Evolutionary conservation across 2,113 vertebrate species (phyloP).

Genomic region (Percopsis transmontana): DNA sequence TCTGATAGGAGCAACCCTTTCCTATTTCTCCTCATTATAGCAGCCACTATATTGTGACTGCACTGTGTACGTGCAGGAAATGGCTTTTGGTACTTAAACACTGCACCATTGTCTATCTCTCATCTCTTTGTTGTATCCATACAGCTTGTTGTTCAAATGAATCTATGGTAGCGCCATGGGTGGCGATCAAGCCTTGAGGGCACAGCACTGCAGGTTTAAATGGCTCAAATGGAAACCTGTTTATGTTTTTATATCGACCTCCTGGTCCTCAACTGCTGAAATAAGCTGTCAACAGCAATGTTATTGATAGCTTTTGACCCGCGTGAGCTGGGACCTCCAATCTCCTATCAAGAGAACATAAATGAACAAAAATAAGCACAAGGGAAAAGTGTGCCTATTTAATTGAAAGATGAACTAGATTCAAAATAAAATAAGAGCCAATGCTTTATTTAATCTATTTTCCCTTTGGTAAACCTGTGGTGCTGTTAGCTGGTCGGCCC

Average conservation of each 20-base stretch:
- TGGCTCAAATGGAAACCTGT: too few relatives aligned
- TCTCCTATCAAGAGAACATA: too few relatives aligned
- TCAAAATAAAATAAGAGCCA: too few relatives aligned
- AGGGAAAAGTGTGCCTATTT: too few relatives aligned
- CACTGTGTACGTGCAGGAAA: neutral
- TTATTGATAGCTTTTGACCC: too few relatives aligned
- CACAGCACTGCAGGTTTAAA: constrained; percentile 14
- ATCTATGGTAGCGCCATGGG: neutral
- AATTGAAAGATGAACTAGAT: too few relatives aligned
- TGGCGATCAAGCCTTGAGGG: neutral
- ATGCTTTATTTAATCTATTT: neutral
- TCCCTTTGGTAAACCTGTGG: constrained; percentile 14
- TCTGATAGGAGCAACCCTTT: constrained; percentile 15
- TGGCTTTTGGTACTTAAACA: neutral
- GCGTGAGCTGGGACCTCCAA: neutral
- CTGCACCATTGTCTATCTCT: constrained; percentile 20
- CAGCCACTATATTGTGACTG: constrained; percentile 4
- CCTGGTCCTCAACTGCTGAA: too few relatives aligned
- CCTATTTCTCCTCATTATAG: neutral
- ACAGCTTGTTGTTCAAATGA: constrained; percentile 6
- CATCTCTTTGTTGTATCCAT: constrained; percentile 25
- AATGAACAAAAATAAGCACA: too few relatives aligned
- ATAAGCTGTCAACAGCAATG: too few relatives aligned
- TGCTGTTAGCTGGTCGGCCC: constrained; percentile 30
- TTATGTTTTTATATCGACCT: too few relatives aligned